Evolutionary conservation across 2,888 invertebrate species (phyloP).

Genomic region (Cantharis flavilabris): DNA sequence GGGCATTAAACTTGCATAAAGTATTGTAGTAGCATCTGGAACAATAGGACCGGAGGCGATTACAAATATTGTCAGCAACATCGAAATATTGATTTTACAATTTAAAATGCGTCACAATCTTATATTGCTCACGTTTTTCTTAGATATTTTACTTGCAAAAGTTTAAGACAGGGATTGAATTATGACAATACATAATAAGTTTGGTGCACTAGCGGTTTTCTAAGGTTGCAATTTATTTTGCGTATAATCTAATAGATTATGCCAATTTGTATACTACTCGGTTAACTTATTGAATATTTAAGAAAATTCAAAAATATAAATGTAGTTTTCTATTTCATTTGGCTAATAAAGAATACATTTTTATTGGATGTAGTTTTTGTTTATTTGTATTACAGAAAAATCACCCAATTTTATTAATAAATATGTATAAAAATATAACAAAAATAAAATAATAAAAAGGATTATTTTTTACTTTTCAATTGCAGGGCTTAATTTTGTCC

Average conservation of each 20-base stretch:
- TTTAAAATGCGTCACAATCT: conserved; percentile 17
- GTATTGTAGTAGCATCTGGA: conserved; percentile 32
- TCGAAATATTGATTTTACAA: conserved; percentile 36
- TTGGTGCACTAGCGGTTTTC: neutral
- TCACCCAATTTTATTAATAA: no score
- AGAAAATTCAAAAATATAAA: neutral
- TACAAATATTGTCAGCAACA: conserved; percentile 34
- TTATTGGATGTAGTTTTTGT: no score
- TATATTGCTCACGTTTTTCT: neutral
- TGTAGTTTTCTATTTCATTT: no score
- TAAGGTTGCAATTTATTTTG: neutral
- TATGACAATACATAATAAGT: neutral
- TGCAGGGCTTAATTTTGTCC: no score
- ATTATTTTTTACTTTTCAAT: no score
- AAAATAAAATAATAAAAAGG: no score
- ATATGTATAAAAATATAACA: no score
- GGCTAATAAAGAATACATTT: no score
- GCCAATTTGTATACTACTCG: neutral
- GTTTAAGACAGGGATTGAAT: neutral
- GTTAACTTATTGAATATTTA: neutral
- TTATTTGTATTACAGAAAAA: no score
- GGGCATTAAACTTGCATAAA: conserved; percentile 31
- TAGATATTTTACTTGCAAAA: neutral
- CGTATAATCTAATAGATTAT: neutral
- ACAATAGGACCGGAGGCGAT: conserved; percentile 33